Evolutionary conservation across 2,113 vertebrate species (phyloP).

Genomic region (Tiliqua scincoides): DNA sequence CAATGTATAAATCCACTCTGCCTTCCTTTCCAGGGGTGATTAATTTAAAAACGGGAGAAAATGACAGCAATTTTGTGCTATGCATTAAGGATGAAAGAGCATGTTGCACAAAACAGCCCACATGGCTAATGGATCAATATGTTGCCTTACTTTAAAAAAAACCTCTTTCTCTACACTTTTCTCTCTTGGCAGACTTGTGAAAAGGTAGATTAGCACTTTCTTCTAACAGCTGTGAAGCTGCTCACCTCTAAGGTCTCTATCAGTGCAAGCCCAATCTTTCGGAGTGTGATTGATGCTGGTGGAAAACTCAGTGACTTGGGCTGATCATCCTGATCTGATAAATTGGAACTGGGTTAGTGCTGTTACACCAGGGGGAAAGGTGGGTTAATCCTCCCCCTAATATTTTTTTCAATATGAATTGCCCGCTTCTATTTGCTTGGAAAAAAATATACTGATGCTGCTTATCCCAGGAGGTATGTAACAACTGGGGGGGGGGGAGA

Average conservation of each 20-base stretch:
- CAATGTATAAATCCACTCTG: background rate
- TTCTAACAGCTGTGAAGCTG: background rate
- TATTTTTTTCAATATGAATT: too few relatives aligned
- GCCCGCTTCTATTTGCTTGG: too few relatives aligned
- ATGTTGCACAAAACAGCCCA: accelerated
- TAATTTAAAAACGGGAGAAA: conserved; percentile 20
- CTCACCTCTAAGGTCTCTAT: background rate
- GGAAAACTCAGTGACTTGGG: background rate
- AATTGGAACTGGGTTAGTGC: too few relatives aligned
- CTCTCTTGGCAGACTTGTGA: background rate
- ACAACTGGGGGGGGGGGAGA: too few relatives aligned
- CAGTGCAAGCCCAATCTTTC: background rate
- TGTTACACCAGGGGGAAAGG: too few relatives aligned
- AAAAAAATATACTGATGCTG: too few relatives aligned
- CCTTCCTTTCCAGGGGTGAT: background rate
- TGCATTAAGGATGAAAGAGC: background rate
- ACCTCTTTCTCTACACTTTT: background rate
- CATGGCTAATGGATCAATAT: background rate
- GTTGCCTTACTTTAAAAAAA: background rate
- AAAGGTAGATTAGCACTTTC: background rate
- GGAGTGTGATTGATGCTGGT: background rate
- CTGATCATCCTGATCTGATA: background rate
- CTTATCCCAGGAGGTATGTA: too few relatives aligned
- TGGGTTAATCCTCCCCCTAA: too few relatives aligned
- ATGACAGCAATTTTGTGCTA: background rate